These are phyloP conservation scores for Panonychus citri DNA, from an alignment of 1,140 invertebrate genomes.

Conservation along the genomic window DNA sequence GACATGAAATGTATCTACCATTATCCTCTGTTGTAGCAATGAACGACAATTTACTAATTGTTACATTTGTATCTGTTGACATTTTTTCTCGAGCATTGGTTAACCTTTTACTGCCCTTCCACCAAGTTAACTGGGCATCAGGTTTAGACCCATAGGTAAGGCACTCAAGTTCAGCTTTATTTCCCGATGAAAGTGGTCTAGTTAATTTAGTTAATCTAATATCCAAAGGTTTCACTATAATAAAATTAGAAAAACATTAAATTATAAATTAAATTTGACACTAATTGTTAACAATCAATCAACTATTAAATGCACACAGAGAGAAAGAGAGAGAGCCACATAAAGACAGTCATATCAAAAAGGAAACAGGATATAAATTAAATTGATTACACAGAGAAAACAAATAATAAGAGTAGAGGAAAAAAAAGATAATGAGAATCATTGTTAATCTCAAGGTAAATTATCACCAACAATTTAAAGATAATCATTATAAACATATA, in stretches of 20 bases:
- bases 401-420: too few relatives aligned
- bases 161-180: constrained; percentile 15
- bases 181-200: constrained; percentile 19
- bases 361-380: too few relatives aligned
- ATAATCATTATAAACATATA: too few relatives aligned
- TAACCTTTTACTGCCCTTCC: constrained; percentile 12
- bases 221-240: constrained; percentile 54
- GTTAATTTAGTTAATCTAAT: constrained; percentile 49
- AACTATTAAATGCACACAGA: not conserved
- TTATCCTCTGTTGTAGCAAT: constrained; percentile 47
- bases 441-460: too few relatives aligned
- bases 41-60: constrained; percentile 14
- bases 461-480: too few relatives aligned
- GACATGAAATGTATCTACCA: constrained; percentile 54
- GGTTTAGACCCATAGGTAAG: constrained; percentile 15
- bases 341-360: too few relatives aligned
- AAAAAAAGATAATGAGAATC: too few relatives aligned
- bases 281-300: too few relatives aligned
- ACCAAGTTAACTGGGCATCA: constrained; percentile 17
- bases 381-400: too few relatives aligned
- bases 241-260: constrained; percentile 18
- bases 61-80: constrained; percentile 24
- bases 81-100: constrained; percentile 9
- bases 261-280: not conserved
- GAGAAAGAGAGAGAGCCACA: not conserved